These are phyloP conservation scores for Schizaphis graminum DNA, from an alignment of 2,888 invertebrate species.

Conservation along the genomic window DNA sequence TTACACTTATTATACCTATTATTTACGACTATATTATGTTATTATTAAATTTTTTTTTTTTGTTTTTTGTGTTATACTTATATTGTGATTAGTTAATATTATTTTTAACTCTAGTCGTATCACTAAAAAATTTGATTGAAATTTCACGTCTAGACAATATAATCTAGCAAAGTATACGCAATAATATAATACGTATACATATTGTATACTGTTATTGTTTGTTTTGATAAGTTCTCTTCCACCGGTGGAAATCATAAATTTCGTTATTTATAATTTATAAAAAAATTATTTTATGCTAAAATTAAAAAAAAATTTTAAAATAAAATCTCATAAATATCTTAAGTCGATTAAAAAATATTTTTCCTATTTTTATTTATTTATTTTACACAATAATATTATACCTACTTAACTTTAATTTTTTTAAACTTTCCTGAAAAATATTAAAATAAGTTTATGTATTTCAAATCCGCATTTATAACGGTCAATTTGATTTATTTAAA, in stretches of 20 bases:
- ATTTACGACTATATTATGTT: not conserved
- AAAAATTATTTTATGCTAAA: not conserved
- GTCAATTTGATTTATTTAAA: not conserved
- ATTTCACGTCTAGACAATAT: not conserved
- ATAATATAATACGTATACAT: not conserved
- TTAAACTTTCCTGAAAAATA: not conserved
- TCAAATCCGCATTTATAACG: not conserved
- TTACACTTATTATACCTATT: too few species aligned
- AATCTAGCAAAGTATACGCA: not conserved
- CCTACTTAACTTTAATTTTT: not conserved
- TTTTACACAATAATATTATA: not conserved
- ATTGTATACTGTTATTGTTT: not conserved
- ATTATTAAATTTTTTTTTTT: not conserved
- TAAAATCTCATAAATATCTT: not conserved
- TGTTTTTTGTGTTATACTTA: not conserved
- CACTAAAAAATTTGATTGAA: not conserved
- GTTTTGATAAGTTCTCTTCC: not conserved
- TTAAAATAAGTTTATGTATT: not conserved
- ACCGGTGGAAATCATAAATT: not conserved
- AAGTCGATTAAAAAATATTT: not conserved
- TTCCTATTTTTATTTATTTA: not conserved
- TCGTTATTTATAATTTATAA: not conserved
- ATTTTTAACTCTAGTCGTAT: not conserved
- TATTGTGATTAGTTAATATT: not conserved
- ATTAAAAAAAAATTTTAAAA: not conserved